Evolutionary conservation across 2,797 vertebrate genomes (phyloP).

Genomic region (Florisuga fusca): DNA sequence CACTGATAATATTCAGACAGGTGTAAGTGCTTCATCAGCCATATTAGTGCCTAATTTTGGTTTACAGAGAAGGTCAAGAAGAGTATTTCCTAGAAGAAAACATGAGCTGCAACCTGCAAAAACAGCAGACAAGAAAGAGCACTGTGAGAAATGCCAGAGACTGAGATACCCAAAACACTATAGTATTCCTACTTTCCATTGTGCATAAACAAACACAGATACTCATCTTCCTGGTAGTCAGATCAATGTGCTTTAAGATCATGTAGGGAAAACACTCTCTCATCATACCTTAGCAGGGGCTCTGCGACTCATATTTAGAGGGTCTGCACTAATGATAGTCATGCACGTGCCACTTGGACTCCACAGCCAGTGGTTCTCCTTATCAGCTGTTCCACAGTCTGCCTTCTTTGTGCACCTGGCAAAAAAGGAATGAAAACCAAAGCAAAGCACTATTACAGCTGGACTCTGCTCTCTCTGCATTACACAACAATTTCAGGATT

Average conservation of each 20-base stretch:
- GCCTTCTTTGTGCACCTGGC: constrained; percentile 90
- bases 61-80: constrained; percentile 36
- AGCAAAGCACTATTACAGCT: not conserved
- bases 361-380: constrained; percentile 93
- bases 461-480: not conserved
- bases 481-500: not conserved
- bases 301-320: constrained; percentile 90
- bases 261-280: not conserved
- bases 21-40: not conserved
- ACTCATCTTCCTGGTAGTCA: not conserved
- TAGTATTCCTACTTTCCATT: not conserved
- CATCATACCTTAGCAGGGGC: constrained; percentile 67
- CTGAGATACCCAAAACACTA: not conserved
- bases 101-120: not conserved
- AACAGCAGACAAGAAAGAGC: not conserved
- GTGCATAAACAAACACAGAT: not conserved
- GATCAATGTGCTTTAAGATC: not conserved
- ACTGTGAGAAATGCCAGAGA: not conserved
- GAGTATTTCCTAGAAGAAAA: not conserved
- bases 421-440: constrained; percentile 2
- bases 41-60: not conserved
- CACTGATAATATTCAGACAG: constrained; percentile 21
- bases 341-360: constrained; percentile 89
- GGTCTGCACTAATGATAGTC: constrained; percentile 86
- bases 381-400: constrained; percentile 86